Conservation (phyloP, 2,113 vertebrate genomes). For the Ciconia stormi region DNA sequence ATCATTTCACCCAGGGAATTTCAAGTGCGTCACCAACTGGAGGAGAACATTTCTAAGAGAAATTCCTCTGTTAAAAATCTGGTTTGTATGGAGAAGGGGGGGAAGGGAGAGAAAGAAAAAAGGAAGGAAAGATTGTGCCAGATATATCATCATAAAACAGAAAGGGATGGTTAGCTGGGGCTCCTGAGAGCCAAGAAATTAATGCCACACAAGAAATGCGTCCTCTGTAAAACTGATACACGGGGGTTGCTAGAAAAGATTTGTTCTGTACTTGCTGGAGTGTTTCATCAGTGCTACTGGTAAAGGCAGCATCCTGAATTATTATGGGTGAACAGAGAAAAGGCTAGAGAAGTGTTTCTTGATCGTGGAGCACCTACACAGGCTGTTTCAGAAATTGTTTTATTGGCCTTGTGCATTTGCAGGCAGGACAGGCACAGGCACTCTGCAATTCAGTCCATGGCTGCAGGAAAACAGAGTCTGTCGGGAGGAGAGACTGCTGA, state of each 20-base stretch:
- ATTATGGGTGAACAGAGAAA: background rate
- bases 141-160: background rate
- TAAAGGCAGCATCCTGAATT: background rate
- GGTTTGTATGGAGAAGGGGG: background rate
- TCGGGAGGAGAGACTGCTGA: background rate
- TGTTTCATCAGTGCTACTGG: background rate
- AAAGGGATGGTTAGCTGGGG: background rate
- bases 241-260: background rate
- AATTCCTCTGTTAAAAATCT: slow-evolving; percentile 58
- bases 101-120: background rate
- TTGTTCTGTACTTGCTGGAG: background rate
- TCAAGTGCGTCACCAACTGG: slow-evolving; percentile 60
- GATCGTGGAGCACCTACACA: background rate
- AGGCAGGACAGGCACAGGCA: background rate
- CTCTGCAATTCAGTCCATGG: background rate
- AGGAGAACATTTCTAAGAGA: slow-evolving; percentile 48
- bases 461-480: background rate
- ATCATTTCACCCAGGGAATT: slow-evolving; percentile 54
- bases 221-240: background rate
- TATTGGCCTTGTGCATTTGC: background rate
- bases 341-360: background rate
- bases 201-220: background rate
- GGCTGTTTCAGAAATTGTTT: background rate
- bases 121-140: background rate
- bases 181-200: background rate